Evolutionary conservation across 2,888 invertebrate species (phyloP).

Genomic region (Bombyx huttoni): DNA sequence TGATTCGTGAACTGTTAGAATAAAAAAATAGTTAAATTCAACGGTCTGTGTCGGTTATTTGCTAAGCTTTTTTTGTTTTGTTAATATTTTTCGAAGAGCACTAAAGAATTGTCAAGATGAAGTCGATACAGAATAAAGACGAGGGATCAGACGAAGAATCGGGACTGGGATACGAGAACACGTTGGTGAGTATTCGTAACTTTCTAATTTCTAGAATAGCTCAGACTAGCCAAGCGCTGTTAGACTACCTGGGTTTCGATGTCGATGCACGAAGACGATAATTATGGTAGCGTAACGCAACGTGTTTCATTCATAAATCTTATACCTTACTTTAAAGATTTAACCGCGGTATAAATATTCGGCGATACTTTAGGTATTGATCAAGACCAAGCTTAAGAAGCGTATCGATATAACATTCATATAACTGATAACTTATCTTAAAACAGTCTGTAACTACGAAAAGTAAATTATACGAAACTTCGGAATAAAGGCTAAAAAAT

Average conservation of each 20-base stretch:
- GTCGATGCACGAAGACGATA: neutral
- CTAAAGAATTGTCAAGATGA: slow-evolving; percentile 40
- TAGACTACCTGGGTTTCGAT: slow-evolving; percentile 3
- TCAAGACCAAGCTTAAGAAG: no score
- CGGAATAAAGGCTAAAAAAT: no score
- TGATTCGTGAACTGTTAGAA: slow-evolving; percentile 28
- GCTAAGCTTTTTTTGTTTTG: slow-evolving; percentile 40
- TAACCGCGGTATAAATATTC: no score
- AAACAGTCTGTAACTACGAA: no score
- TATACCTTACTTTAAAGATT: neutral
- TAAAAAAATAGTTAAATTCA: slow-evolving; percentile 23
- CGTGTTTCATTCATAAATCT: neutral
- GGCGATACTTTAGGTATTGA: no score
- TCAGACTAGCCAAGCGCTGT: slow-evolving; percentile 11
- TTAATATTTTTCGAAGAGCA: slow-evolving; percentile 32
- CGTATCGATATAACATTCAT: no score
- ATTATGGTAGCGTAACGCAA: neutral
- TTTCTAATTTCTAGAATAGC: slow-evolving; percentile 47
- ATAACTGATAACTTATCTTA: no score
- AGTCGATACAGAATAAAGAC: slow-evolving; percentile 42
- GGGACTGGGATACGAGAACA: slow-evolving; percentile 80
- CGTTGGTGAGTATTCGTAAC: slow-evolving; percentile 72
- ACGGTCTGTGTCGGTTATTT: slow-evolving; percentile 7
- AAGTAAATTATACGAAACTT: no score
- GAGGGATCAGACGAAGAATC: slow-evolving; percentile 73